phyloP scores from a whole-genome alignment of 2,797 vertebrate genomes.

The Gymnopithys bicolor region DNA sequence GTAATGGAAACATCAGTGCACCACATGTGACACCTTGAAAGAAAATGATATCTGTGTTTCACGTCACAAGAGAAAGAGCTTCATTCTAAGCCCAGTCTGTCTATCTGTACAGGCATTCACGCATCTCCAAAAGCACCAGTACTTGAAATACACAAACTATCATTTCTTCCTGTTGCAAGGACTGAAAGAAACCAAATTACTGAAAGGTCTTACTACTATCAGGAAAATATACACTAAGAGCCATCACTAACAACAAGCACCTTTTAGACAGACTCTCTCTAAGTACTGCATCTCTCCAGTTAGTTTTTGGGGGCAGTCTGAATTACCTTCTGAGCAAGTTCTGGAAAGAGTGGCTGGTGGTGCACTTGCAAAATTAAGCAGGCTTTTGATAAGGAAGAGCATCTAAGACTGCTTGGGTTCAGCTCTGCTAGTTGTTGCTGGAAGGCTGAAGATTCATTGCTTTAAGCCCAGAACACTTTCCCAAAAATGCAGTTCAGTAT shows the following conservation, averaged over 20 bases:
- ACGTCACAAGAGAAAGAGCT: background rate
- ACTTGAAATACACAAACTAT: background rate
- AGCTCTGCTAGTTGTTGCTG: background rate
- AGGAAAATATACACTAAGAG: background rate
- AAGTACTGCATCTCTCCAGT: background rate
- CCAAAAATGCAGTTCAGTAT: background rate
- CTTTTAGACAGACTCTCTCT: background rate
- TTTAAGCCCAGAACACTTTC: background rate
- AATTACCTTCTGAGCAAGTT: background rate
- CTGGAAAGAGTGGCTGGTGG: background rate
- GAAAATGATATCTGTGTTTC: background rate
- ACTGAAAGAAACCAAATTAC: background rate
- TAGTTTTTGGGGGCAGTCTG: background rate
- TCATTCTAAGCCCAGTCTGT: background rate
- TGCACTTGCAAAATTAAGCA: background rate
- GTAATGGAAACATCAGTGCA: background rate
- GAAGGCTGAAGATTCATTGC: background rate
- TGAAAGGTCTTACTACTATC: background rate
- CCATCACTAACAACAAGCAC: rapidly evolving
- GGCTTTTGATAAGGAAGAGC: background rate
- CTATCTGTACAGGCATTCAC: background rate
- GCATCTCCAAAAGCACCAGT: background rate
- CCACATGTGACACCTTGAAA: background rate
- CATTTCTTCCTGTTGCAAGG: background rate
- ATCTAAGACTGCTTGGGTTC: background rate